These are phyloP conservation scores for Anticlea derivata DNA, from an alignment of 2,888 invertebrate species.

Conservation along the genomic window DNA sequence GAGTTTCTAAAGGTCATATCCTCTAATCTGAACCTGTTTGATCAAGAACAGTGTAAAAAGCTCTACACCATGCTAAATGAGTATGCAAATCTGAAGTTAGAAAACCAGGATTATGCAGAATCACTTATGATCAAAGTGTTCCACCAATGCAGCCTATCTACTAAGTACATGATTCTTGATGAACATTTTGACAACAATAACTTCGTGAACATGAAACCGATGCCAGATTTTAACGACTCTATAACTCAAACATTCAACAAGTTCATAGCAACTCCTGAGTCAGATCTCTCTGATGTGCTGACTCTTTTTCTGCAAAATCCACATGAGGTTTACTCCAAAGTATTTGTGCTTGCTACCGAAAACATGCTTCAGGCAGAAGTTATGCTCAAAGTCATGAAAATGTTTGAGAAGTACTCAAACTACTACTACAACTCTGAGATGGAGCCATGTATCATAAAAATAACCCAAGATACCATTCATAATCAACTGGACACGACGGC, in stretches of 20 bases:
- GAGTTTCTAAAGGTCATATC: slow-evolving; percentile 50
- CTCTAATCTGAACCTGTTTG: slow-evolving; percentile 49
- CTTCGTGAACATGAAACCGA: slow-evolving; percentile 51
- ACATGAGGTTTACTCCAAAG: slow-evolving; percentile 55
- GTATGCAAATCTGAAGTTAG: slow-evolving; percentile 40
- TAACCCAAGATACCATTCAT: slow-evolving; percentile 51
- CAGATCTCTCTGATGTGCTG: slow-evolving; percentile 57
- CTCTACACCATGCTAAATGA: slow-evolving; percentile 51
- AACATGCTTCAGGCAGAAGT: slow-evolving; percentile 60
- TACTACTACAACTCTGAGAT: slow-evolving; percentile 64
- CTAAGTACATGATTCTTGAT: slow-evolving; percentile 56
- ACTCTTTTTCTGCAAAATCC: slow-evolving; percentile 69
- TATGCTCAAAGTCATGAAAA: slow-evolving; percentile 62
- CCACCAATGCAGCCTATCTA: slow-evolving; percentile 47
- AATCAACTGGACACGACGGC: slow-evolving; percentile 47
- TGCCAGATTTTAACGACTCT: slow-evolving; percentile 47
- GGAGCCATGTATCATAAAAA: slow-evolving; percentile 59
- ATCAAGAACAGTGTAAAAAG: slow-evolving; percentile 50
- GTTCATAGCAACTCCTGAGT: slow-evolving; percentile 51
- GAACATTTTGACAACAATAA: slow-evolving; percentile 54
- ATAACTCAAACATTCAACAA: slow-evolving; percentile 70
- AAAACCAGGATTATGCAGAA: slow-evolving; percentile 46
- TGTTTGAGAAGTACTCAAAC: slow-evolving; percentile 57
- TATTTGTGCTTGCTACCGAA: slow-evolving; percentile 61
- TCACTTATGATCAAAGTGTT: slow-evolving; percentile 55